Evolutionary conservation across 2,113 vertebrate genomes (phyloP), one percentile per base, ranked within the genome.

Genomic region (Clarias batrachus): DNA sequence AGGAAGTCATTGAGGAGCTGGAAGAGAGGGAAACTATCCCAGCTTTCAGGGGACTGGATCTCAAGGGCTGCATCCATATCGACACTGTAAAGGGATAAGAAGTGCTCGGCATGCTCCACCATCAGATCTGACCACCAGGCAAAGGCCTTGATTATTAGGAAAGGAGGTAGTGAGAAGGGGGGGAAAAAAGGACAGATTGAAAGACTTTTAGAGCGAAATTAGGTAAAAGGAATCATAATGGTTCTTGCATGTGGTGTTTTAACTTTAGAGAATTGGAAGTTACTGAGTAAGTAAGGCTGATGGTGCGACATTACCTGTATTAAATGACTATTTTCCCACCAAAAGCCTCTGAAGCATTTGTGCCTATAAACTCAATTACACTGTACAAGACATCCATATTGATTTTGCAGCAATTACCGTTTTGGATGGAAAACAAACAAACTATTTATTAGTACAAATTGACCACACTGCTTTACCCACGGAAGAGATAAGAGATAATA

Each of bases 121-220:
- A 99, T 99, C 91, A 99, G 94, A 94, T 99, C 98, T 90, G 98
- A 99, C 98, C 98, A 99, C 98, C 98, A 99, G 21, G 98, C 98
- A 93, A 99, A 99, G 23, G 98, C 98, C 98, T 99, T 95, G 90
- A 92, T 86, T 93, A 87, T 92, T 85, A 94, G 57, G 86, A 87
- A 68, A 37, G 81, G 56, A 25, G 68, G 54, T 60, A 21, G 57
- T 66, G 57, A 59, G 66, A 79, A 82, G 48, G 57, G 76, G 65
- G 60, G 62, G 71, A 66, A 79, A 25, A 63, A 60, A 54, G 2
- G 8, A 88, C n/a, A 76, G 33, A 62, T 71, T 48, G 59, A 60
- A 19, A 86, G 60, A 84, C 33, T 63, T 76, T 70, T 83, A 77
- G 59, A 82, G 78, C 52, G 59, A 56, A 89, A 59, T 81, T 27